Conservation (phyloP, 1,140 invertebrate genomes). For the Hyphantria cunea region DNA sequence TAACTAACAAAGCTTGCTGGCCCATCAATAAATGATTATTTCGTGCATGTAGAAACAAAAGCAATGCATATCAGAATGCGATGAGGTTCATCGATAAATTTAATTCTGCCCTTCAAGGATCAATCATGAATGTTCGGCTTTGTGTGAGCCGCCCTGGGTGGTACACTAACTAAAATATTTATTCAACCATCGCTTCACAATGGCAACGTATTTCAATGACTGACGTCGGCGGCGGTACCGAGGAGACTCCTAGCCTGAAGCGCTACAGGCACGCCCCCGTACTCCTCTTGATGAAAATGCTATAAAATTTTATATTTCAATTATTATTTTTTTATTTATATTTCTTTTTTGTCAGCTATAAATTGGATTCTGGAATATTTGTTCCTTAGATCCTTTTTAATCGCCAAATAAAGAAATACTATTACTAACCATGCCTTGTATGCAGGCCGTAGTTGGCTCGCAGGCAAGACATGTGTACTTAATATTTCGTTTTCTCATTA, state of each 20-base stretch:
- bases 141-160: slow-evolving; percentile 40
- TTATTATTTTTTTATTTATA: slow-evolving; percentile 5
- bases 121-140: slow-evolving; percentile 36
- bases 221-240: slow-evolving; percentile 19
- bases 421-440: too few relatives aligned
- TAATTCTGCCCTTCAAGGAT: slow-evolving; percentile 41
- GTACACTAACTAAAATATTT: slow-evolving; percentile 44
- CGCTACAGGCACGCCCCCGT: slow-evolving; percentile 15
- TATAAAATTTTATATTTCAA: slow-evolving; percentile 21
- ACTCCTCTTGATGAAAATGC: slow-evolving; percentile 20
- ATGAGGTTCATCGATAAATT: slow-evolving; percentile 29
- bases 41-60: slow-evolving; percentile 22
- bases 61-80: slow-evolving; percentile 8
- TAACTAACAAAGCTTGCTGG: too few relatives aligned
- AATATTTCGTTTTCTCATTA: too few relatives aligned
- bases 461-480: too few relatives aligned
- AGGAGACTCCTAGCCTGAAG: slow-evolving; percentile 27
- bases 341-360: too few relatives aligned
- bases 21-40: slow-evolving; percentile 28
- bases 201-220: slow-evolving; percentile 42
- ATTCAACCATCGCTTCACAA: slow-evolving; percentile 38
- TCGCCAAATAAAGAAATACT: too few relatives aligned
- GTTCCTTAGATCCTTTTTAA: too few relatives aligned
- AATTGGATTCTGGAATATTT: too few relatives aligned
- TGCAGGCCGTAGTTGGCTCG: too few relatives aligned